Evolutionary conservation across 1,140 invertebrate species (phyloP), one percentile per base, ranked within the genome.

Genomic region (Camponotus vicinus): DNA sequence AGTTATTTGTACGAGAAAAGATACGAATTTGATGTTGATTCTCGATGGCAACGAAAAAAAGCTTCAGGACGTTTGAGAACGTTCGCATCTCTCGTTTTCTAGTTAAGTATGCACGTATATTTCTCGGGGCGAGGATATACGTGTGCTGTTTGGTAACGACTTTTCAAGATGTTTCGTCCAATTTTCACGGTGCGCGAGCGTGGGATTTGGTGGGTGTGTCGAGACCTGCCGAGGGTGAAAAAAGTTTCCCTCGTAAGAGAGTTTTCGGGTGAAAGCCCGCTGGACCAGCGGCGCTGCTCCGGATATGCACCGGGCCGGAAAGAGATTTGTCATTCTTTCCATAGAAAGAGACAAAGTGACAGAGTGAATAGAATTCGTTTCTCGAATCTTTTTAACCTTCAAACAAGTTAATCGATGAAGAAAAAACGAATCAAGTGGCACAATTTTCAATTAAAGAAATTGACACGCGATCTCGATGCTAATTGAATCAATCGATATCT

Each of bases 261-360:
- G 40, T 42, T 40, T 34, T 71, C 21, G 37, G n/a, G 4, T 34
- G 21, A 75, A 37, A 7, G 27, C 40, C 4, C 75, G 15, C 18
- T 80, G 18, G 69, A 42, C 21, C 32, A 52, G 5, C 79, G 27
- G 42, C 64, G 79, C 66, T 61, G 61, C n/a, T 27, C 15, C 55
- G 77, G 67, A 86, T 70, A 71, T 32, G 61, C 88, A 89, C 89
- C 89, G 85, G 89, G 89, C 89, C 89, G 89, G 89, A 90, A 90
- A 87, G 75, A 70, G 55, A 49, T 40, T 40, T 40, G 3, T 40
- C 6, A 4, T 32, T 59, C 42, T 37, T 83, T 70, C 37, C 7
- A 45, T 34, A 82, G 80, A 85, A 89, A 70, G 40, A 63, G 59
- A 63, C n/a, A 63, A 42, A 61, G 3, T 18, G 15, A 1, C 34